Evolutionary conservation across 2,113 vertebrate species (phyloP), one percentile per base, ranked within the genome.

Genomic region (Brachyhypopomus occidentalis): DNA sequence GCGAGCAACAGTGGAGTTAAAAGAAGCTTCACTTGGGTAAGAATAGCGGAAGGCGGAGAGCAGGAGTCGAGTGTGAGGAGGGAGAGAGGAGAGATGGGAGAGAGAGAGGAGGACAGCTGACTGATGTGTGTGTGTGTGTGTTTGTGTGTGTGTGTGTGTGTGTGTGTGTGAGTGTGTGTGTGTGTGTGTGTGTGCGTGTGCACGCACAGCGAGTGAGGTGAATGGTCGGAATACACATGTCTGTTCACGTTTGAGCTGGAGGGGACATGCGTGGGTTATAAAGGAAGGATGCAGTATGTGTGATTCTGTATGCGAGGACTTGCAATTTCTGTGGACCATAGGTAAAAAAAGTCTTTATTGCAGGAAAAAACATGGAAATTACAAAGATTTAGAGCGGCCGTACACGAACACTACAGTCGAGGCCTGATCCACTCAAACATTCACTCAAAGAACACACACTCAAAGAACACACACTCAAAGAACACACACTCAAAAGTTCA

Each of bases 1-100:
- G 66, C 11, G 36, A 41, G 66, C 20, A 20, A 25, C 66, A 22
- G 6, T 70, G 17, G 36, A 70, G 66, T 70, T 70, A 70, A 70
- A 41, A 70, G 36, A 70, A 70, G 34, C 34, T 70, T 70, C 19
- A 70, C 38, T 41, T 41, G 22, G 19, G 34, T 70, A 70, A 41
- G 34, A 70, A 70, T 70, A 70, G 36, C 7, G 34, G 66, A 41
- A 79, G 86, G 85, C 9, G 64, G 69, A 63, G 59, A n/a, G 76
- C 64, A 20, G 0, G 27, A 11, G 48, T 19, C 25, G 52, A 30
- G 38, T 4, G 75, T 58, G 70, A 30, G 30, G 55, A 19, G 52
- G 77, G 69, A 56, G 74, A 5, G 45, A 17, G 45, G 19, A 9
- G 52, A 30, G 82, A 83, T 80, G 52, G 81, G 8, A 79, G 34